These are phyloP conservation scores for Atrina japonica DNA, from an alignment of 2,888 invertebrate genomes.

Conservation along the genomic window DNA sequence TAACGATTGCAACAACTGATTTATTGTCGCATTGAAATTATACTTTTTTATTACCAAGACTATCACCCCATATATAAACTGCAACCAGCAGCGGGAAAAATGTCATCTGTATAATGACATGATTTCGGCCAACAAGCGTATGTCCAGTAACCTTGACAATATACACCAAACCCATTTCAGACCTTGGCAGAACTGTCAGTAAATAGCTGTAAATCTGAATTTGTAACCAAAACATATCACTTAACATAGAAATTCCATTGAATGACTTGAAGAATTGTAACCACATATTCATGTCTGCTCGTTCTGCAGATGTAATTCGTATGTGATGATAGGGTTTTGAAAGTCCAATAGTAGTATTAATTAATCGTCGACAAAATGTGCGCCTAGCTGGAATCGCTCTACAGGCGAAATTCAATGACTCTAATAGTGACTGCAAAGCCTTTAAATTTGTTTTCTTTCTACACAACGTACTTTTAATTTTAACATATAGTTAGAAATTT, in stretches of 20 bases:
- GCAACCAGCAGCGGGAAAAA: no score
- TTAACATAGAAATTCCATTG: neutral
- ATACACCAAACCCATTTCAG: neutral
- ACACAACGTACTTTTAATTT: no score
- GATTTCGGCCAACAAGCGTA: neutral
- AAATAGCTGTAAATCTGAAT: slow-evolving; percentile 2
- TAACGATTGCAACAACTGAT: no score
- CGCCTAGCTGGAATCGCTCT: neutral
- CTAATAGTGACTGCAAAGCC: no score
- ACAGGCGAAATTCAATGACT: neutral
- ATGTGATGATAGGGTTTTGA: slow-evolving; percentile 5
- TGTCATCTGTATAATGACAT: neutral
- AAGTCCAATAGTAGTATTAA: neutral
- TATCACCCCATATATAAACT: no score
- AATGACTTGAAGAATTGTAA: neutral
- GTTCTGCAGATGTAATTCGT: no score
- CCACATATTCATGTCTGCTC: slow-evolving; percentile 18
- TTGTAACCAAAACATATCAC: neutral
- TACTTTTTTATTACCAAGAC: no score
- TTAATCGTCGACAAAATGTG: neutral
- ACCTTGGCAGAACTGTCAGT: neutral
- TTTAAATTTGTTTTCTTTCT: no score
- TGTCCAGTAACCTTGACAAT: slow-evolving; percentile 1
- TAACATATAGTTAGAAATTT: no score
- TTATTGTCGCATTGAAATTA: no score